Conservation (phyloP, 2,113 vertebrate species). For the Nesoenas mayeri region DNA sequence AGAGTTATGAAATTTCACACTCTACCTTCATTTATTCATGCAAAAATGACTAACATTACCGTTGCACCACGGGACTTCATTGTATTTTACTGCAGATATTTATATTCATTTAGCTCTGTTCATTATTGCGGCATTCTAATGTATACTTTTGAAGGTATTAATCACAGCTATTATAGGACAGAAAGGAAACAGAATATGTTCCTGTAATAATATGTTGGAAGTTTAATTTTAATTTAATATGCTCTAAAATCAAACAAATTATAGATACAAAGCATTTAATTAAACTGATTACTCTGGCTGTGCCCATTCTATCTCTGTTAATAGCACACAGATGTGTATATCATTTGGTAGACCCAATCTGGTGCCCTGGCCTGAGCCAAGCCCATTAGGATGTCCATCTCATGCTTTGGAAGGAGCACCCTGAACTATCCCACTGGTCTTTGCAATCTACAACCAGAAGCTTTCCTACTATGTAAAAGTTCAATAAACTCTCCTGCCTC, state of each 20-base stretch:
- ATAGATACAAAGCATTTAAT: constrained; percentile 41
- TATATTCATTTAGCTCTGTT: constrained; percentile 23
- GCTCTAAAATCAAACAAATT: constrained; percentile 25
- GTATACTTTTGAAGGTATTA: constrained; percentile 46
- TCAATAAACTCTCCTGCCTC: not conserved
- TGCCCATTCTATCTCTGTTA: not conserved
- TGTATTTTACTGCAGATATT: constrained; percentile 32
- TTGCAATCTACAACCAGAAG: not conserved
- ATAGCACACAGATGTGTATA: not conserved
- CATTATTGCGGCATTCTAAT: constrained; percentile 22
- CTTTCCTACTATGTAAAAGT: not conserved
- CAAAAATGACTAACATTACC: constrained; percentile 20
- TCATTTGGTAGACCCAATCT: not conserved
- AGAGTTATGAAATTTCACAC: constrained; percentile 10
- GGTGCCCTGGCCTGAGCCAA: not conserved
- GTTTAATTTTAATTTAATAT: constrained; percentile 53
- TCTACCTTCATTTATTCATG: constrained; percentile 4
- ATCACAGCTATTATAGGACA: constrained; percentile 35
- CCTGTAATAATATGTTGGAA: constrained; percentile 16
- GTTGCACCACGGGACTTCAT: not conserved
- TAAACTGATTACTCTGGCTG: not conserved
- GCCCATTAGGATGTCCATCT: not conserved
- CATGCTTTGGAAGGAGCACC: not conserved
- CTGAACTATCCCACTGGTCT: not conserved
- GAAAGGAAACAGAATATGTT: constrained; percentile 42